phyloP scores from a whole-genome alignment of 2,797 vertebrate genomes.

The Rhabdophis nuchalis region DNA sequence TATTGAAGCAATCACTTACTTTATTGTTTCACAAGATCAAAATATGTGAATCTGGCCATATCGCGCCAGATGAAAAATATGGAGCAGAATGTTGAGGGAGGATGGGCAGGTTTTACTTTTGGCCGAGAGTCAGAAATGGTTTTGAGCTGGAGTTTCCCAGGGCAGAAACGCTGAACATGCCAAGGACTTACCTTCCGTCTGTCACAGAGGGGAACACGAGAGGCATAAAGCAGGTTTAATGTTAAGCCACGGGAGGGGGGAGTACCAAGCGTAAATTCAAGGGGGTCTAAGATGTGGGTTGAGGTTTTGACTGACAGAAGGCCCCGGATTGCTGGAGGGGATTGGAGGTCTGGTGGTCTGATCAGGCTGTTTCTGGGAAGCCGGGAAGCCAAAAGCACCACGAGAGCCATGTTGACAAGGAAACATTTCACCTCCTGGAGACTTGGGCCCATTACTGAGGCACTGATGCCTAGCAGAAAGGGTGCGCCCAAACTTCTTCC shows the following conservation, averaged over 20 bases:
- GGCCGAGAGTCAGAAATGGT: background rate
- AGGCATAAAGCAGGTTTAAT: background rate
- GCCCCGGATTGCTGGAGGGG: background rate
- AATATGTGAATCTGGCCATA: background rate
- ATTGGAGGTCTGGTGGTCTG: background rate
- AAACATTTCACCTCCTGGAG: background rate
- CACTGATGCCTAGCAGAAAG: background rate
- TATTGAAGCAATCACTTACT: background rate
- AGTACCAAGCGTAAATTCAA: background rate
- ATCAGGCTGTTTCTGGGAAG: background rate
- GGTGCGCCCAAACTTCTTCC: background rate
- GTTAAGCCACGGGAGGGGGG: background rate
- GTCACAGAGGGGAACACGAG: background rate
- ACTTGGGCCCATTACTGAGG: background rate
- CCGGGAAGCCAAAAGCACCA: background rate
- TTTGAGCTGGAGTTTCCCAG: background rate
- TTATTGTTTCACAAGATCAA: background rate
- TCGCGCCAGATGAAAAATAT: background rate
- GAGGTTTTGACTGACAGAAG: background rate
- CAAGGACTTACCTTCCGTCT: background rate
- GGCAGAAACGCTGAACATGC: background rate
- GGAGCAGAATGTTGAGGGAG: background rate
- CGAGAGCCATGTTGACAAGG: background rate
- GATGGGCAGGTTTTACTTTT: background rate
- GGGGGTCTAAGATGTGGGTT: background rate